Conservation (phyloP, 2,888 invertebrate species). For the Cactoblastis cactorum region DNA sequence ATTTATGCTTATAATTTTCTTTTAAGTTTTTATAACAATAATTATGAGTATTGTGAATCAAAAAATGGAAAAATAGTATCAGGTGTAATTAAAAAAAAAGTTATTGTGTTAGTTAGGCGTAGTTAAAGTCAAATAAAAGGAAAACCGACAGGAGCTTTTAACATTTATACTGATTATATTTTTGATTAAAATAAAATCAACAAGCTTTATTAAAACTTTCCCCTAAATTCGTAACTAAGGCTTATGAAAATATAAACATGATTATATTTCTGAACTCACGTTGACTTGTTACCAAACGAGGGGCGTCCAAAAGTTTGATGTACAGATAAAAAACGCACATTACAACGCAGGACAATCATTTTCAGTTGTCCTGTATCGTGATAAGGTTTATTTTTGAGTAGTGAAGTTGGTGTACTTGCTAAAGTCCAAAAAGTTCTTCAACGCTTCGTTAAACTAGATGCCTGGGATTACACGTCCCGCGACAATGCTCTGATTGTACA, state of each 20-base stretch:
- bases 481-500: conserved; percentile 48
- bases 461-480: conserved; percentile 53
- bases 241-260: background rate
- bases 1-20: no score
- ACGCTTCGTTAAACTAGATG: conserved; percentile 64
- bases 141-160: no score
- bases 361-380: conserved; percentile 23
- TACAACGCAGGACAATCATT: conserved; percentile 21
- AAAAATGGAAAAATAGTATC: no score
- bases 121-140: no score
- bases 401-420: conserved; percentile 35
- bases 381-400: conserved; percentile 34
- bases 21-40: no score
- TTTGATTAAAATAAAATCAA: background rate
- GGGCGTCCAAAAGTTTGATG: conserved; percentile 37
- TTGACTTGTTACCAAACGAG: conserved; percentile 10
- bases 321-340: conserved; percentile 1
- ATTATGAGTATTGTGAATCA: no score
- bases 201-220: background rate
- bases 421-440: conserved; percentile 60
- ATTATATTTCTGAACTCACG: background rate
- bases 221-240: background rate
- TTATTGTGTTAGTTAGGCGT: no score
- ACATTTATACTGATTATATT: no score
- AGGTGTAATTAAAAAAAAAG: no score